phyloP scores from a whole-genome alignment of 2,113 vertebrate genomes.

The Larimichthys polyactis region DNA sequence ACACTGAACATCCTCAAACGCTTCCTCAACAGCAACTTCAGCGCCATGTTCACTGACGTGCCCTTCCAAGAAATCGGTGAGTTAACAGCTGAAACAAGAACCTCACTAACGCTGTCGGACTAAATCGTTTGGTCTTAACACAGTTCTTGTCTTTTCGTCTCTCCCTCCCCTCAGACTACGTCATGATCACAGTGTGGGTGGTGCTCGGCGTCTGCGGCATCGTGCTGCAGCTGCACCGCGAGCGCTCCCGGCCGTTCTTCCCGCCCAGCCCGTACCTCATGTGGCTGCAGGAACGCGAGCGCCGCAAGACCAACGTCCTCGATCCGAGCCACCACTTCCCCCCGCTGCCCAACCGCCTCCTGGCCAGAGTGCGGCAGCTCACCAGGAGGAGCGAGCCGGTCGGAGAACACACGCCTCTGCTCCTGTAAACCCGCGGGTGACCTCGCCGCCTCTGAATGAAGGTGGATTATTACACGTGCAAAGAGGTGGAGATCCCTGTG shows the following conservation, averaged over 20 bases:
- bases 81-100: constrained; percentile 25
- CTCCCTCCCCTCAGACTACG: constrained; percentile 85
- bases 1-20: constrained; percentile 91
- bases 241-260: constrained; percentile 87
- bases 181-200: constrained; percentile 89
- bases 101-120: fast-evolving
- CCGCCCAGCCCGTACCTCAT: constrained; percentile 92
- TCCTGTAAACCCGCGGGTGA: constrained; percentile 81
- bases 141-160: neutral
- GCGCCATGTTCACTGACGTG: constrained; percentile 84
- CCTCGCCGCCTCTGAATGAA: neutral
- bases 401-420: constrained; percentile 92
- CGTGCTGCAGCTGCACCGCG: constrained; percentile 89
- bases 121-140: neutral
- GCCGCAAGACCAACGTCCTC: constrained; percentile 94
- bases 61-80: constrained; percentile 93
- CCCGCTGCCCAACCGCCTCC: constrained; percentile 87
- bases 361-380: constrained; percentile 79
- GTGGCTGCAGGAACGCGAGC: constrained; percentile 92
- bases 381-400: constrained; percentile 82
- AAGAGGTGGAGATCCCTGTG: neutral
- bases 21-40: constrained; percentile 88
- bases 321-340: constrained; percentile 95
- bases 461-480: neutral
- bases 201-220: constrained; percentile 88